Evolutionary conservation across 2,797 vertebrate genomes (phyloP).

Genomic region (Ispidina lecontei): DNA sequence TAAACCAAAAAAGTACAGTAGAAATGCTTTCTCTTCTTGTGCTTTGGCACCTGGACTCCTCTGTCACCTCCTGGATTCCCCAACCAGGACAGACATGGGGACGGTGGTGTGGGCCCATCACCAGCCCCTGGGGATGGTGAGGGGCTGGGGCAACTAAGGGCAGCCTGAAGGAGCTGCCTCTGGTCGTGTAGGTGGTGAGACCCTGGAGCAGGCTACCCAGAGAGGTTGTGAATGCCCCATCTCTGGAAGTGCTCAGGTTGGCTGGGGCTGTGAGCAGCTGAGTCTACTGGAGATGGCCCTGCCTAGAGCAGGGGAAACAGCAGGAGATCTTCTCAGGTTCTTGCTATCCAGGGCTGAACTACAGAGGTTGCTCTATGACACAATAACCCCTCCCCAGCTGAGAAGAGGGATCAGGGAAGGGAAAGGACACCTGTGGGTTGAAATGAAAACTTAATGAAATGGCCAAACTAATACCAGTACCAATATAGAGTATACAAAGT

Average conservation of each 20-base stretch:
- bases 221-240: background rate
- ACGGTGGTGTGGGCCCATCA: too few relatives aligned
- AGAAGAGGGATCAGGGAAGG: background rate
- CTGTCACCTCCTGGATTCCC: background rate
- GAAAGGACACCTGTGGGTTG: background rate
- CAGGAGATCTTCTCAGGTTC: background rate
- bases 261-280: background rate
- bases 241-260: background rate
- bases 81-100: background rate
- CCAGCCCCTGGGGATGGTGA: background rate
- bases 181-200: background rate
- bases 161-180: too few relatives aligned
- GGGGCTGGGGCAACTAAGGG: background rate
- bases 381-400: background rate
- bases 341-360: background rate
- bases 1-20: background rate
- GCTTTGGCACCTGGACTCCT: background rate
- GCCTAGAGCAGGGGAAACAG: background rate
- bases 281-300: background rate
- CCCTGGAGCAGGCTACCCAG: background rate
- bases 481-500: background rate
- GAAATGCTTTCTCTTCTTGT: background rate
- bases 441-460: background rate
- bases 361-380: background rate
- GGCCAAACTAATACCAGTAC: background rate